A percentile compares a stretch with the other conserved stretches of the same genome.
Evolutionary conservation across 1,140 invertebrate genomes (phyloP).

Genomic region (Triops longicaudatus): DNA sequence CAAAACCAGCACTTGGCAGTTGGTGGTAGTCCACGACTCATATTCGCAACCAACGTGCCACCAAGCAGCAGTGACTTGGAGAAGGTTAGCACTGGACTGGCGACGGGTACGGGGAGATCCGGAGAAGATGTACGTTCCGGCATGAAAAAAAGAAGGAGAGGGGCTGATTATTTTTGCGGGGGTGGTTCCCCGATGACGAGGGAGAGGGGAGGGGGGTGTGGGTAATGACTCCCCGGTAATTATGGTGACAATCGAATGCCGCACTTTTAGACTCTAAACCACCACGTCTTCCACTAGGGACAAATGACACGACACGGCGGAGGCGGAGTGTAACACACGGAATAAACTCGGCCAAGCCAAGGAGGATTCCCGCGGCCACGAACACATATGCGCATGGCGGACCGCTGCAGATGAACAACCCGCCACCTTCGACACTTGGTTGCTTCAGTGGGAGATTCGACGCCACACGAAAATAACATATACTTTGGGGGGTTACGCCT

Average conservation of each 20-base stretch:
- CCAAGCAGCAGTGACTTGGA: not conserved
- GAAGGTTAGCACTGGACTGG: slow-evolving; percentile 5
- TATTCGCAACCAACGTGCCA: not conserved
- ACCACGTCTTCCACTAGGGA: not conserved
- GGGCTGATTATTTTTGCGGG: not conserved
- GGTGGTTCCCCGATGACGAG: not conserved
- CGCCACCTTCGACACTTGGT: not conserved
- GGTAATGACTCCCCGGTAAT: not conserved
- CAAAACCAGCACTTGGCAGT: not conserved
- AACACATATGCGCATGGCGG: slow-evolving; percentile 11
- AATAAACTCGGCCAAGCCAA: slow-evolving; percentile 11
- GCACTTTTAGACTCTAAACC: not conserved
- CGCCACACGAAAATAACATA: slow-evolving; percentile 1
- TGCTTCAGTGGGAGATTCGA: slow-evolving; percentile 8
- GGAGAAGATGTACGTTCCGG: not conserved
- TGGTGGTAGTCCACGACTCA: not conserved
- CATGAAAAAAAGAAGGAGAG: not conserved
- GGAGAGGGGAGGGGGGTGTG: not conserved
- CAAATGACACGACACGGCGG: slow-evolving; percentile 10
- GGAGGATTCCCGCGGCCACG: slow-evolving; percentile 4
- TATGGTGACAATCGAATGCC: not conserved
- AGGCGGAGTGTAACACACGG: slow-evolving; percentile 4
- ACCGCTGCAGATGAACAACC: not conserved
- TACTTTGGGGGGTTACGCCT: not conserved
- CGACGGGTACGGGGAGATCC: not conserved